phyloP scores from a whole-genome alignment of 2,888 invertebrate species.

The Hesperia comma region DNA sequence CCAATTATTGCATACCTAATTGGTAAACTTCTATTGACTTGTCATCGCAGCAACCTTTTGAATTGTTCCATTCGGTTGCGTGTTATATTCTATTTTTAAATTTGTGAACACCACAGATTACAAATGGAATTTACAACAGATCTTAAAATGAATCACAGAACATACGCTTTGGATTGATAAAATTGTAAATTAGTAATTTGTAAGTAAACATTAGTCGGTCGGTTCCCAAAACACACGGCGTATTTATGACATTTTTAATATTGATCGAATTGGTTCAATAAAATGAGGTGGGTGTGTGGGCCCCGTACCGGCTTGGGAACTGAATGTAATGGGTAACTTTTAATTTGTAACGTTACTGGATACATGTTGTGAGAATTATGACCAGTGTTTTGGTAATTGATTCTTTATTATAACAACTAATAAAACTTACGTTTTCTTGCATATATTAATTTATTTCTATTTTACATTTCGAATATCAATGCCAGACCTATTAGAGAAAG shows the following conservation, averaged over 20 bases:
- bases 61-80: conserved; percentile 11
- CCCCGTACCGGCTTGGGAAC: conserved; percentile 16
- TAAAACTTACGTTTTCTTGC: conserved; percentile 11
- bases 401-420: conserved; percentile 21
- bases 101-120: background rate
- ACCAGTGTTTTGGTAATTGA: conserved; percentile 18
- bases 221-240: conserved; percentile 31
- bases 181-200: conserved; percentile 36
- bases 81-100: conserved; percentile 3
- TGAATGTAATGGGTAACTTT: conserved; percentile 13
- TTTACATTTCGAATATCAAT: background rate
- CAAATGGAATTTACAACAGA: conserved; percentile 20
- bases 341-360: background rate
- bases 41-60: conserved; percentile 19
- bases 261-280: conserved; percentile 36
- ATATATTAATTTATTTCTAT: background rate
- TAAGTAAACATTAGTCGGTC: conserved; percentile 22
- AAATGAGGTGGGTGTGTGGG: conserved; percentile 29
- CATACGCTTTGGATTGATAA: conserved; percentile 19
- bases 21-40: conserved; percentile 31
- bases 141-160: conserved; percentile 21
- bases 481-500: background rate
- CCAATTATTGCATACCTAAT: conserved; percentile 35
- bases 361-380: conserved; percentile 21
- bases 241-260: conserved; percentile 35